phyloP scores from a whole-genome alignment of 2,888 invertebrate genomes.

The Ormyrus labotus region DNA sequence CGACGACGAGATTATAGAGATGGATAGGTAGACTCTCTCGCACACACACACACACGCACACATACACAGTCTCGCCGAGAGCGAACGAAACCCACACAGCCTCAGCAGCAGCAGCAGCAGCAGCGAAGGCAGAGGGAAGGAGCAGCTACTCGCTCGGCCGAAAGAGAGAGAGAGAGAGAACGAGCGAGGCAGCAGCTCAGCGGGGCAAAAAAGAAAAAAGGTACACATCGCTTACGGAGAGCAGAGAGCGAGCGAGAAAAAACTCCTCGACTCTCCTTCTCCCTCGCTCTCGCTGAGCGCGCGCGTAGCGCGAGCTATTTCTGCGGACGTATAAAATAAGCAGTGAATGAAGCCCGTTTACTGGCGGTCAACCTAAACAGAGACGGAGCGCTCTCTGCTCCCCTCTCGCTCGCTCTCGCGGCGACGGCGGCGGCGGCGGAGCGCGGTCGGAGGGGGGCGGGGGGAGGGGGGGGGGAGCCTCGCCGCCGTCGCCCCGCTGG shows the following conservation, averaged over 20 bases:
- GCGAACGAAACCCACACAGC: no score
- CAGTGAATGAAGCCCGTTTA: slow-evolving; percentile 75
- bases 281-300: background rate
- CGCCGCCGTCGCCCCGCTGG: no score
- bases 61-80: no score
- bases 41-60: no score
- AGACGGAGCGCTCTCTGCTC: slow-evolving; percentile 65
- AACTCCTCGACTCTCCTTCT: background rate
- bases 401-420: slow-evolving; percentile 47
- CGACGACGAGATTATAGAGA: slow-evolving; percentile 19
- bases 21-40: slow-evolving; percentile 17
- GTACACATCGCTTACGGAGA: no score
- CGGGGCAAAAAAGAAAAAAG: no score
- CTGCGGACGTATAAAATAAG: slow-evolving; percentile 75
- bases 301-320: slow-evolving; percentile 66
- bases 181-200: background rate
- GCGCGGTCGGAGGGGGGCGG: background rate
- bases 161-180: slow-evolving; percentile 9
- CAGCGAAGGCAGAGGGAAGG: no score
- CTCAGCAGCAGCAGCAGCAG: no score
- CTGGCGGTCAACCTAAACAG: slow-evolving; percentile 70
- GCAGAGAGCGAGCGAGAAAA: no score
- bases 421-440: background rate
- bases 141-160: no score
- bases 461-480: slow-evolving; percentile 37